These are phyloP conservation scores for Vidua macroura DNA, from an alignment of 2,113 vertebrate genomes.

Conservation along the genomic window DNA sequence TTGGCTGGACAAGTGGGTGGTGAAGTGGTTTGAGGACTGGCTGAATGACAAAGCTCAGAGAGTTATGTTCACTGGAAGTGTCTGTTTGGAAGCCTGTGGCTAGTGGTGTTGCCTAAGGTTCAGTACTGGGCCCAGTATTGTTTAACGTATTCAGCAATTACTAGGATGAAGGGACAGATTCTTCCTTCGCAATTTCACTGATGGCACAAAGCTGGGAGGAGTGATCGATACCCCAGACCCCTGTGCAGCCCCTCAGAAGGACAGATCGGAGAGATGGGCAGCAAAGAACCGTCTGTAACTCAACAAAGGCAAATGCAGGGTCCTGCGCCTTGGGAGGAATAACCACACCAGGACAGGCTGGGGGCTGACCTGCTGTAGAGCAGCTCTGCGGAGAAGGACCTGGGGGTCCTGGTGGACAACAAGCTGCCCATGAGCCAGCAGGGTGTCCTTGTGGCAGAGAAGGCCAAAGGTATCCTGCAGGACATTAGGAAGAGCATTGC, in stretches of 20 bases:
- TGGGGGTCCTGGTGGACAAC: not conserved
- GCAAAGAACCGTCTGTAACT: not conserved
- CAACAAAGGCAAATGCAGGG: not conserved
- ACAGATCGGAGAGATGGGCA: not conserved
- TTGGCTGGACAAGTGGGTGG: not conserved
- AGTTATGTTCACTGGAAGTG: not conserved
- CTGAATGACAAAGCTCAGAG: not conserved
- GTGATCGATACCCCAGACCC: accelerated
- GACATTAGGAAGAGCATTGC: not conserved
- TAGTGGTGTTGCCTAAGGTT: not conserved
- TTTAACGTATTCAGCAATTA: not conserved
- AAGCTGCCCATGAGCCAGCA: not conserved
- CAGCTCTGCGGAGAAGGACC: not conserved
- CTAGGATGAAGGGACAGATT: not conserved
- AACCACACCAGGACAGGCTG: not conserved
- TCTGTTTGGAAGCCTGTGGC: not conserved
- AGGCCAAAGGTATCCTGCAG: not conserved
- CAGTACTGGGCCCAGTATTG: too few relatives aligned
- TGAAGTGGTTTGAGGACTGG: not conserved
- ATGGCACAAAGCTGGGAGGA: not conserved
- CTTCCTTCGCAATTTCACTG: not conserved
- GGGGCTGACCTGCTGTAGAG: not conserved
- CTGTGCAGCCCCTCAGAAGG: not conserved
- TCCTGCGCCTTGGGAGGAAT: not conserved
- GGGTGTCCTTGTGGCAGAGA: not conserved